Percentiles rank a stretch among this genome's conserved stretches.
Evolutionary conservation across 2,888 invertebrate species (phyloP).

Genomic region (Macrophya annulata): DNA sequence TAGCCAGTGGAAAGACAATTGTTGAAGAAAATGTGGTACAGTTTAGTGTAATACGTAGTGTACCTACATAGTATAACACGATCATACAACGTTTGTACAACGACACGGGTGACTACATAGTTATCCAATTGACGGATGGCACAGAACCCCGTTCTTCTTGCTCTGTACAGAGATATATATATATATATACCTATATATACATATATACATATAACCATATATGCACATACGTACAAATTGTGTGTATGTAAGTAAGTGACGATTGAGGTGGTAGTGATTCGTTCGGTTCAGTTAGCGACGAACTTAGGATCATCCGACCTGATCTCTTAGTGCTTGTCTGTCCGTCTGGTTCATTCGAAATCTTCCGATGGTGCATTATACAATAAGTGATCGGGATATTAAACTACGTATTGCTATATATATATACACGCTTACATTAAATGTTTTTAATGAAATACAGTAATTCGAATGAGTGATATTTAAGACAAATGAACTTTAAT

Average conservation of each 20-base stretch:
- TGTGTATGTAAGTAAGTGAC: conserved; percentile 42
- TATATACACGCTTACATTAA: neutral
- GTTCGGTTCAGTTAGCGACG: conserved; percentile 51
- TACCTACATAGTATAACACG: neutral
- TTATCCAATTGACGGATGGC: conserved; percentile 75
- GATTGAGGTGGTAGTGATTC: conserved; percentile 54
- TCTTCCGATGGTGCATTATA: conserved; percentile 30
- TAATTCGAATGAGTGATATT: conserved; percentile 13
- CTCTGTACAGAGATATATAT: conserved; percentile 8
- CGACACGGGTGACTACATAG: conserved; percentile 62
- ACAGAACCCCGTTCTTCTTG: conserved; percentile 73
- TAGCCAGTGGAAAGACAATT: neutral
- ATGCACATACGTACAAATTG: conserved; percentile 18
- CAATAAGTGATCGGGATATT: neutral
- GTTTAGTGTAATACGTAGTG: conserved; percentile 44
- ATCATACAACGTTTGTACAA: conserved; percentile 44
- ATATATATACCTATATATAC: conserved; percentile 16
- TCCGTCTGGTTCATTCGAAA: conserved; percentile 41
- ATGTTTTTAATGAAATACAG: neutral
- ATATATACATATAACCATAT: too few relatives aligned
- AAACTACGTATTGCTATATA: neutral
- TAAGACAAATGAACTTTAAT: neutral
- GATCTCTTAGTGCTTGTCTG: conserved; percentile 47
- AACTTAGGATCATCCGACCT: conserved; percentile 53
- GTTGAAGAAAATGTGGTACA: conserved; percentile 10